A percentile compares a stretch with the other conserved stretches of the same genome.
Conservation (phyloP, 2,797 vertebrate genomes). For the Pipistrellus pipistrellus region DNA sequence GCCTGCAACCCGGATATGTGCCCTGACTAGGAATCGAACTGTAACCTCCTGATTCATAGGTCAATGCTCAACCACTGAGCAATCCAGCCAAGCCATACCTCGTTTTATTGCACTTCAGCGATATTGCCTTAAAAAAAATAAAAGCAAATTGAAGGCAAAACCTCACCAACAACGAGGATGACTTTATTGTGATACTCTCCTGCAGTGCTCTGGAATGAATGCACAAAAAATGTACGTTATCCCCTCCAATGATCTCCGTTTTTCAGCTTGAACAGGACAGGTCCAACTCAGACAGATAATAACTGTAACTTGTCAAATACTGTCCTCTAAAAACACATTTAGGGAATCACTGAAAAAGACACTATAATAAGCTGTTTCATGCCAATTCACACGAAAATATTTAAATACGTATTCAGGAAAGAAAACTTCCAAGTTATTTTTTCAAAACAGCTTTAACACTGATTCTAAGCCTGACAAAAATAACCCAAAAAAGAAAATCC, state of each 20-base stretch:
- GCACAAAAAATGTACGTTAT: not conserved
- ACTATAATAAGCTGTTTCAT: not conserved
- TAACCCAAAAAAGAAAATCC: conserved; percentile 54
- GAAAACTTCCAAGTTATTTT: conserved; percentile 46
- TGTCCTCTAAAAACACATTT: conserved; percentile 10
- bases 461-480: conserved; percentile 65
- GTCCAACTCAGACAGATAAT: conserved; percentile 83
- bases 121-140: not conserved
- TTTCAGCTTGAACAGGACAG: conserved; percentile 80
- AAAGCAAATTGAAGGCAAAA: not conserved
- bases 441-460: conserved; percentile 45
- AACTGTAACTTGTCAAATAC: conserved; percentile 71
- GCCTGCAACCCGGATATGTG: too few relatives aligned
- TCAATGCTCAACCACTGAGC: too few relatives aligned
- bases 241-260: conserved; percentile 71
- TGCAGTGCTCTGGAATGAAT: not conserved
- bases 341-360: not conserved
- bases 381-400: conserved; percentile 45
- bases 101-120: not conserved
- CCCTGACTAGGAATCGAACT: too few relatives aligned
- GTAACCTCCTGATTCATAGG: too few relatives aligned
- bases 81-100: too few relatives aligned
- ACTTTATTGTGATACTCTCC: not conserved
- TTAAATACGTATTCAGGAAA: conserved; percentile 59
- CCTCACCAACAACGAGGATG: not conserved